Evolutionary conservation across 2,113 vertebrate species (phyloP).

Genomic region (Urocynchramus pylzowi): DNA sequence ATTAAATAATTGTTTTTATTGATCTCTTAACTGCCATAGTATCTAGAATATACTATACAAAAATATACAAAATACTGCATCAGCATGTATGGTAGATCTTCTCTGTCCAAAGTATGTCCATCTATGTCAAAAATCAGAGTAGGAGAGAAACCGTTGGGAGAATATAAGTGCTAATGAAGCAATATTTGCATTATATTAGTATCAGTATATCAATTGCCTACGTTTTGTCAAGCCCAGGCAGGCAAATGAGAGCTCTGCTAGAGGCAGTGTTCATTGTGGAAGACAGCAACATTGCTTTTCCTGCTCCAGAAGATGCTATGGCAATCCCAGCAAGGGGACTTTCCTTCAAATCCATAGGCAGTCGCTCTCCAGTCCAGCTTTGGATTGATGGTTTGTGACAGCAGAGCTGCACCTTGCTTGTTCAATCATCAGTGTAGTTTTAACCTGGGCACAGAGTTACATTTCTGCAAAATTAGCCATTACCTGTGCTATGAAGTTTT

Average conservation of each 20-base stretch:
- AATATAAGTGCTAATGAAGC: background rate
- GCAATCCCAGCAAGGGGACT: background rate
- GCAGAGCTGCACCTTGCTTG: background rate
- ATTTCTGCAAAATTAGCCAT: background rate
- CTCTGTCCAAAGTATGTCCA: background rate
- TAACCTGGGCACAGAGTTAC: background rate
- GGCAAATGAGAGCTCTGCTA: background rate
- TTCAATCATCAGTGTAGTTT: background rate
- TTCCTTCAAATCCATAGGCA: background rate
- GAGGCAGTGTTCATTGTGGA: background rate
- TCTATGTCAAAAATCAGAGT: background rate
- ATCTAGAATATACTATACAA: background rate
- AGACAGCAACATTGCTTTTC: rapidly evolving
- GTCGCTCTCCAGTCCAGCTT: background rate
- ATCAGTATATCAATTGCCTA: background rate
- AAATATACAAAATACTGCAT: background rate
- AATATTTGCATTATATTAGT: background rate
- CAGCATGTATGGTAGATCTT: background rate
- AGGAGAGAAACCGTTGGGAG: background rate
- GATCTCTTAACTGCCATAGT: background rate
- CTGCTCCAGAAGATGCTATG: background rate
- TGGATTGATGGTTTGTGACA: background rate
- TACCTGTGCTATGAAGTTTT: background rate
- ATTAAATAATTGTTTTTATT: background rate
- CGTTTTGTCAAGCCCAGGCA: background rate